phyloP scores from a whole-genome alignment of 2,113 vertebrate species.

The Antidorcas marsupialis region DNA sequence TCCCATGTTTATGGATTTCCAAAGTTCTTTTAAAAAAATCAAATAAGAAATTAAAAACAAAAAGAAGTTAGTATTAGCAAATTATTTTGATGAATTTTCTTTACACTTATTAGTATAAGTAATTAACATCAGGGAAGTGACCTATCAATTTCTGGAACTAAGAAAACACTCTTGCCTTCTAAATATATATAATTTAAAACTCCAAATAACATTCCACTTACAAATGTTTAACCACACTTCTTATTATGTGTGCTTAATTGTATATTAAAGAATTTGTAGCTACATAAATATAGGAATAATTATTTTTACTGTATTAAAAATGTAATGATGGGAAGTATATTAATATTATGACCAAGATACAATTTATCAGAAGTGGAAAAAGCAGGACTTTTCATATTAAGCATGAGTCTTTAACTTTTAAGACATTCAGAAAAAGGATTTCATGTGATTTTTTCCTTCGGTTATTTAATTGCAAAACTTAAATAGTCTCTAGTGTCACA shows the following conservation, averaged over 20 bases:
- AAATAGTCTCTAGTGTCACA: constrained; percentile 41
- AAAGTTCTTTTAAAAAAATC: background rate
- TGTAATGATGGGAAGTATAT: background rate
- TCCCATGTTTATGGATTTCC: constrained; percentile 5
- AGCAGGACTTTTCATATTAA: background rate
- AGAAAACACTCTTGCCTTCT: background rate
- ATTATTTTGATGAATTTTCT: constrained; percentile 49
- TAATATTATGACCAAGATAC: background rate
- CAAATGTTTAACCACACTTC: background rate
- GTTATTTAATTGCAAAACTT: constrained; percentile 38
- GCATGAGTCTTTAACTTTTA: constrained; percentile 21
- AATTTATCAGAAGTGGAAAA: background rate
- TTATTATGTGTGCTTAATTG: constrained; percentile 4
- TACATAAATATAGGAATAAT: background rate
- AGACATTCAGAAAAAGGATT: background rate
- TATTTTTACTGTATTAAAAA: constrained; percentile 19
- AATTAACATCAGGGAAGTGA: constrained; percentile 49
- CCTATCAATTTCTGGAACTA: background rate
- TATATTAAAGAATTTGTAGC: background rate
- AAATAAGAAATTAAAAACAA: constrained; percentile 35
- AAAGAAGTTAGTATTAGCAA: constrained; percentile 36
- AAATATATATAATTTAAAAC: constrained; percentile 22
- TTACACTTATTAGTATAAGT: background rate
- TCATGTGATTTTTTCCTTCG: constrained; percentile 19
- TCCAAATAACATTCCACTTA: constrained; percentile 23